Evolutionary conservation across 2,888 invertebrate species (phyloP), one percentile per base, ranked within the genome.

Genomic region (Pristionchus arcanus): DNA sequence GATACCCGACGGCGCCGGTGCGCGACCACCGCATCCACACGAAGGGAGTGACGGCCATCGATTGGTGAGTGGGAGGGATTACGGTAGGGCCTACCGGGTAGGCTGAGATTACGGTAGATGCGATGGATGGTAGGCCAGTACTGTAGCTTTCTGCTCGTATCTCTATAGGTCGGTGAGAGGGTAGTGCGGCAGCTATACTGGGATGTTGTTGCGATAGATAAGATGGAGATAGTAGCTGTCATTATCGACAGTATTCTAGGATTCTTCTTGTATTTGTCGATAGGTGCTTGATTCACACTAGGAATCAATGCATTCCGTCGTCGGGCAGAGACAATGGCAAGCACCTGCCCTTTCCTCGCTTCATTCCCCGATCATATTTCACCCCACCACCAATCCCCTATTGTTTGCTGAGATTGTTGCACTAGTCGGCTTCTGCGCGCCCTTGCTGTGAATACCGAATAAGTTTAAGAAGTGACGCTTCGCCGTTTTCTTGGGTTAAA

Each of bases 31-130:
- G 90, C 28, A 90, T 91, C 59, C 91, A 91, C 83, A 59, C 90
- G 88, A 86, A 84, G 49, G 91, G 91, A n/a, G 59, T 91, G n/a
- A 91, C 91, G 16, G 88, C 90, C 37, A 74, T 91, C 34, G 91
- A 91, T 89, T 91, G 91, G 91, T 91, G 34, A 59, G 55, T 74
- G 21, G 42, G 21, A 13, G 42, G 83, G 59, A 55, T 53, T 84
- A 84, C 59, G 53, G 84, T 55, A 55, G 55, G 16, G 16, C 13
- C 13, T 7, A 13, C 13, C 7, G 9, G 49, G 15, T 53, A 53
- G 49, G 15, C 9, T 59, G 19, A 21, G n/a, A n/a, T 42, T 74
- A 34, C 25, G 34, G 74, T 74, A 74, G 74, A 37, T 74, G 7
- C 34, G 25, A 19, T 74, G 21, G 11, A 37, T 21, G 13, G 2